These are phyloP conservation scores for Cyclina sinensis DNA, from an alignment of 1,140 invertebrate genomes.

Conservation along the genomic window DNA sequence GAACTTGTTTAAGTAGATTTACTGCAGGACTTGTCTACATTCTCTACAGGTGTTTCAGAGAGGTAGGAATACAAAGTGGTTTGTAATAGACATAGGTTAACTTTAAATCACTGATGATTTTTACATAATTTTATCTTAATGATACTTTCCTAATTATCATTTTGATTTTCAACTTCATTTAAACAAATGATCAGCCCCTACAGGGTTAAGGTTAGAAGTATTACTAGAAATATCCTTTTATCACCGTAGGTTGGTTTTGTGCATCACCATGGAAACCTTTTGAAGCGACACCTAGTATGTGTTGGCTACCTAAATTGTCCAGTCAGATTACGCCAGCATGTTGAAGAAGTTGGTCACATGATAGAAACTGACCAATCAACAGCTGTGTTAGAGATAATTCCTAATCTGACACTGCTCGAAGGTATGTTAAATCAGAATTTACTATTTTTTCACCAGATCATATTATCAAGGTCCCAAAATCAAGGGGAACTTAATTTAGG, in stretches of 20 bases:
- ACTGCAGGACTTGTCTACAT: slow-evolving; percentile 58
- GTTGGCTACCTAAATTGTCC: slow-evolving; percentile 27
- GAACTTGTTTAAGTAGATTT: slow-evolving; percentile 51
- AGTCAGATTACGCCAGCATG: slow-evolving; percentile 33
- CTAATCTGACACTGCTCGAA: slow-evolving; percentile 27
- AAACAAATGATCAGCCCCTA: no score
- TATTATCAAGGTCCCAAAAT: no score
- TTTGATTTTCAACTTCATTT: no score
- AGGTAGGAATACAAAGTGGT: no score
- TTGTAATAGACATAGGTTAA: no score
- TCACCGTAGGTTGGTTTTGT: slow-evolving; percentile 57
- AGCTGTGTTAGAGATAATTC: slow-evolving; percentile 42
- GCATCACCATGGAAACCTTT: slow-evolving; percentile 43
- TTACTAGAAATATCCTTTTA: no score
- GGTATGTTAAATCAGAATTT: slow-evolving; percentile 1
- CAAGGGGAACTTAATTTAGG: no score
- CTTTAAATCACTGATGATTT: no score
- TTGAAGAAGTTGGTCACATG: slow-evolving; percentile 34
- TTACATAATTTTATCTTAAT: no score
- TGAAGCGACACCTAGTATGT: slow-evolving; percentile 48
- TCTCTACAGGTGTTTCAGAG: slow-evolving; percentile 46
- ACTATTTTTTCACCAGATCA: background rate
- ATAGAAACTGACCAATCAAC: slow-evolving; percentile 52
- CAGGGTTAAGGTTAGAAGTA: no score
- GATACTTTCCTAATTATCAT: no score